These are phyloP conservation scores for Cylindroiulus punctatus DNA, from an alignment of 2,888 invertebrate genomes.

Conservation along the genomic window DNA sequence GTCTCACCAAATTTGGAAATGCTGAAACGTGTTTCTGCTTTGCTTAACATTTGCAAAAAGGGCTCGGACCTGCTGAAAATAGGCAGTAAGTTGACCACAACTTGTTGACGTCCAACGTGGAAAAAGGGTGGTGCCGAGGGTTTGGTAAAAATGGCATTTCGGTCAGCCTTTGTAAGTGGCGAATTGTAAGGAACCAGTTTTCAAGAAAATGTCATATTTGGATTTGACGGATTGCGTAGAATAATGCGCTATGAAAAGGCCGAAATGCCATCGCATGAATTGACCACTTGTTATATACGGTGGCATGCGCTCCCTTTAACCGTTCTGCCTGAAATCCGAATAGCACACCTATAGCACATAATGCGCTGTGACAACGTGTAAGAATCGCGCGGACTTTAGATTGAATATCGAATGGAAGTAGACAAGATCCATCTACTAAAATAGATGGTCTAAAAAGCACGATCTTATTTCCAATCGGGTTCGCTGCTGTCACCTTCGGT, in stretches of 20 bases:
- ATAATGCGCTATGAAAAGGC: conserved; percentile 1
- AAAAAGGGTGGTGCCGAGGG: neutral
- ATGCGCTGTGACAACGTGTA: conserved; percentile 32
- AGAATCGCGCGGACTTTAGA: conserved; percentile 32
- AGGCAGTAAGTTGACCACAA: conserved; percentile 25
- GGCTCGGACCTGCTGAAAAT: neutral
- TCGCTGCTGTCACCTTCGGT: conserved; percentile 46
- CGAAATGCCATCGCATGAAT: neutral
- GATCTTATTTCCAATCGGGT: conserved; percentile 49
- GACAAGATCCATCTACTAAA: conserved; percentile 32
- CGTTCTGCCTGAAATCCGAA: conserved; percentile 32
- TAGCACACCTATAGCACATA: conserved; percentile 14
- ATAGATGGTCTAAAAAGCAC: conserved; percentile 36
- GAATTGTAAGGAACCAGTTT: neutral
- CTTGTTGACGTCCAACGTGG: conserved; percentile 17
- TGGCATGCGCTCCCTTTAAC: conserved; percentile 32
- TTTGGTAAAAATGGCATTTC: conserved; percentile 21
- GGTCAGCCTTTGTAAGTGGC: conserved; percentile 7
- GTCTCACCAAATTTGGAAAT: conserved; percentile 21
- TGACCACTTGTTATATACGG: conserved; percentile 19
- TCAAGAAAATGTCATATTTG: conserved; percentile 32
- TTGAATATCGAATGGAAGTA: conserved; percentile 32
- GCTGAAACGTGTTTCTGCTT: neutral
- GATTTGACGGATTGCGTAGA: conserved; percentile 22
- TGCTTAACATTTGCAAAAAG: conserved; percentile 25